Base-by-base conservation (phyloP, 92 coral and sea anemone genomes). In the Blastomussa wellsi region DNA sequence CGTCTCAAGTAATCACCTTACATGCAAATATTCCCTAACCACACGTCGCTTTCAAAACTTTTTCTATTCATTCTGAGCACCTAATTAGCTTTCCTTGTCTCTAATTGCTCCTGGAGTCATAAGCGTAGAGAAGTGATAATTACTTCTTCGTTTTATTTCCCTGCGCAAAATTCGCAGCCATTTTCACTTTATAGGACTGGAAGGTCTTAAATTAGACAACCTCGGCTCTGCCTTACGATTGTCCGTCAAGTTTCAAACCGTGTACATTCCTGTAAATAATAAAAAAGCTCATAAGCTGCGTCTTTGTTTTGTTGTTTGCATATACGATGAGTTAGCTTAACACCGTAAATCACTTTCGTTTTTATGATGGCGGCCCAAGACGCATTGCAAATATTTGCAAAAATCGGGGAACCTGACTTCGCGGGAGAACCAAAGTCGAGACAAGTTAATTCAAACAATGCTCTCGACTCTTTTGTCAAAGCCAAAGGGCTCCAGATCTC, bases 291-390 rank as follows among this genome's bases (percentile, higher is more conserved):
- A 24, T 74, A 57, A 83, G 87, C 79, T 77, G 83, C 70, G 26
- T 85, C 90, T 86, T 92, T 92, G 92, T 91, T 84, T 60, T 81
- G 66, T 70, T 91, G 92, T 92, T 92, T 92, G 95, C 95, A 92
- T 92, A 89, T 28, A 78, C 79, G 90, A 92, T 92, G 90, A 79
- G 90, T 76, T 62, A 75, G 83, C 69, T 89, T 89, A 89, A 89
- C 89, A 86, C 84, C 86, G 83, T 77, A 92, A 87, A 84, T 86
- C 82, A 70, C 72, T 78, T 37, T 72, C 90, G 79, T 81, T 38
- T 75, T 75, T 71, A 86, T 86, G 89, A 87, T 74, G 86, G 83
- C 81, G 60, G 82, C 83, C 20, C 77, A 29, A 77, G 79, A 65
- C 55, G 82, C 88, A 76, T 65, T 76, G 77, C 88, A 85, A 85